Conservation (phyloP, 2,113 vertebrate genomes). For the Nanorana parkeri region DNA sequence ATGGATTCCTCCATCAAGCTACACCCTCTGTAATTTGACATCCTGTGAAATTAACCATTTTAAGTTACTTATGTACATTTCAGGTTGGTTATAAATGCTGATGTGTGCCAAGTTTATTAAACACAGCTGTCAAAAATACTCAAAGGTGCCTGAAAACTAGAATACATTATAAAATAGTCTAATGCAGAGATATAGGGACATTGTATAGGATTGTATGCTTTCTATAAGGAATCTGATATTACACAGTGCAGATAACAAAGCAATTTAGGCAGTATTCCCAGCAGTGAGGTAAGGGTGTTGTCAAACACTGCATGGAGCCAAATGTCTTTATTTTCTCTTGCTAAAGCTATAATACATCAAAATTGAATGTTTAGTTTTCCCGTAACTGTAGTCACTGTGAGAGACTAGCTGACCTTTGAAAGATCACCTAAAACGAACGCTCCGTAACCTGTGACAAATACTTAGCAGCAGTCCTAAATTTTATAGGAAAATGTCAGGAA, state of each 20-base stretch:
- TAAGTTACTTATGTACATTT: neutral
- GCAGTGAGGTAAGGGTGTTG: neutral
- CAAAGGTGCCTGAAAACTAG: neutral
- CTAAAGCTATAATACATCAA: too few species aligned
- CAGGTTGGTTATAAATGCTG: neutral
- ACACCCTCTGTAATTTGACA: conserved; percentile 6
- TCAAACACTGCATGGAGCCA: neutral
- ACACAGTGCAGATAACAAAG: neutral
- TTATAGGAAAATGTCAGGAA: too few species aligned
- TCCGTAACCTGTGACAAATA: too few species aligned
- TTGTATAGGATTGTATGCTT: neutral
- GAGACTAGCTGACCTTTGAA: too few species aligned
- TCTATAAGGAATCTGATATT: neutral
- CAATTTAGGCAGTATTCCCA: neutral
- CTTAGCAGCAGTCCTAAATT: too few species aligned
- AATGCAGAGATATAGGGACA: neutral
- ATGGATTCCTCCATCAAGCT: neutral
- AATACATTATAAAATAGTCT: neutral
- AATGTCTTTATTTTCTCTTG: neutral
- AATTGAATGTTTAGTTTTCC: too few species aligned
- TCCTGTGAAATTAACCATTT: neutral
- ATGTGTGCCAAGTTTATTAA: neutral
- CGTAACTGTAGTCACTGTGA: too few species aligned
- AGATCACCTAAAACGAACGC: too few species aligned
- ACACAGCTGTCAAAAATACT: neutral